Evolutionary conservation across 2,888 invertebrate genomes (phyloP), one percentile per base, ranked within the genome.

Genomic region (Gnatocerus cornutus): DNA sequence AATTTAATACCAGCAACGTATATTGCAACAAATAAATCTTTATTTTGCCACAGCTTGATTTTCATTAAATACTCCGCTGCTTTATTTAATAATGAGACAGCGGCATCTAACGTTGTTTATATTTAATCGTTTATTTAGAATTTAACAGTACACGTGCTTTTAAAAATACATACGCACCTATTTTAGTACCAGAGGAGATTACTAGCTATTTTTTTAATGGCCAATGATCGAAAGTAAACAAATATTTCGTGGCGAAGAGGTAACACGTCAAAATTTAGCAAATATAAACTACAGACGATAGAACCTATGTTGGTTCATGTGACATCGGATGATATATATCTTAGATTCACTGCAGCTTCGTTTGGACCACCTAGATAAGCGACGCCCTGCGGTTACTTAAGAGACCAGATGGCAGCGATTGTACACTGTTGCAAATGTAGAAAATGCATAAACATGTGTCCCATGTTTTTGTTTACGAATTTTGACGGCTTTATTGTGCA

Each of bases 351-450:
- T 65, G 33, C 58, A 53, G 66, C 62, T 69, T 68, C 39, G 72
- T 69, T 55, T 71, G 72, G 72, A 72, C 72, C 72, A 72, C 72
- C 72, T 69, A 72, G 69, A 72, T 69, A 70, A 72, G 63, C 33
- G 72, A 69, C 71, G 69, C 69, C 72, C 72, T 72, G 71, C 59
- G 71, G 66, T 71, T 71, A 58, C 53, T 65, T 14, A 7, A 61
- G 29, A 58, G 62, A 53, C 71, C 71, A 71, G 69, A 69, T 71
- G 71, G 69, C 71, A 41, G 50, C 71, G 52, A 72, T 72, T 72
- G 72, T 72, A 68, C 59, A 65, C 61, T 53, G 68, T 71, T 68
- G 71, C 68, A 65, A 71, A 70, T 64, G 53, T 59, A 45, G 39
- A 43, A 63, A 64, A 69, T 64, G 58, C 59, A 45, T 69, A 59